phyloP scores from a whole-genome alignment of 2,113 vertebrate species.

The Bos javanicus region DNA sequence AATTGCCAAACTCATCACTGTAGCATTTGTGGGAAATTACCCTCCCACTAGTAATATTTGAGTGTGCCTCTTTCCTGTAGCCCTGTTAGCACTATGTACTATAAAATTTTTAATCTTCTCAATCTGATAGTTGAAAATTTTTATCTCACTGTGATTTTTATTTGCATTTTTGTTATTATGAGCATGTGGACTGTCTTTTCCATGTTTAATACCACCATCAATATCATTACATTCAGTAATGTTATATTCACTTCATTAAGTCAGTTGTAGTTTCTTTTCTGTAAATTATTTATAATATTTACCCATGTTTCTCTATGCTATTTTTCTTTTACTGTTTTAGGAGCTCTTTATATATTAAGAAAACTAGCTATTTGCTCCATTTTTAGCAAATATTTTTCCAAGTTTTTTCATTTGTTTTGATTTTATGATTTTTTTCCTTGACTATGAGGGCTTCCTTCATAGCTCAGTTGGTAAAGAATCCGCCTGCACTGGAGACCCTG shows the following conservation, averaged over 20 bases:
- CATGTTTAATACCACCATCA: background rate
- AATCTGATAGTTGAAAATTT: background rate
- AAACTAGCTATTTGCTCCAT: background rate
- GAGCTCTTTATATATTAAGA: background rate
- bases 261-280: background rate
- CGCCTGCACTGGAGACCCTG: background rate
- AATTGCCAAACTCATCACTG: background rate
- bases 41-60: background rate
- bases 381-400: background rate
- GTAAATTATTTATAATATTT: background rate
- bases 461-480: background rate
- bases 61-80: background rate
- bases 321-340: background rate
- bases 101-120: background rate
- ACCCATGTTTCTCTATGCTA: background rate
- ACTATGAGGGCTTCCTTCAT: background rate
- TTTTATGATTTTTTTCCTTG: background rate
- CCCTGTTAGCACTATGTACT: too few relatives aligned
- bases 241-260: background rate
- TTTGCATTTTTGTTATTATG: background rate
- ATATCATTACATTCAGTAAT: background rate
- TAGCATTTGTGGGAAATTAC: background rate
- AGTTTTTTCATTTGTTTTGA: background rate
- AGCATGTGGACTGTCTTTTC: background rate
- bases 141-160: background rate